Evolutionary conservation across 2,113 vertebrate species (phyloP).

Genomic region (Rhinolophus sinicus): DNA sequence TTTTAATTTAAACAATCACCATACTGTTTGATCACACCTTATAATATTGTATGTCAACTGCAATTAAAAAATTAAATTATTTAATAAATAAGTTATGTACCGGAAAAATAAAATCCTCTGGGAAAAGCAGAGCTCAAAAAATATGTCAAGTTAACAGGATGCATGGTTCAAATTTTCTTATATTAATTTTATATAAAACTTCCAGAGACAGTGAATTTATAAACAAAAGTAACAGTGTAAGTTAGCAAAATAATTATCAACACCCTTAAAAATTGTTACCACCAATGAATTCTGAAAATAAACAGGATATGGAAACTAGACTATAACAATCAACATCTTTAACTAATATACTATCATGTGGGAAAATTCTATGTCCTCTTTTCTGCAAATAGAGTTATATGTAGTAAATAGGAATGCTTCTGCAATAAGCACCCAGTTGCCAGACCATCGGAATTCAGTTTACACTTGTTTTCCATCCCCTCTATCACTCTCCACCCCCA

Average conservation of each 20-base stretch:
- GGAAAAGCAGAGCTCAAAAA: slow-evolving; percentile 26
- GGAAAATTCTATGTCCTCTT: rapidly evolving
- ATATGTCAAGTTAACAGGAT: background rate
- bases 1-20: too few relatives aligned
- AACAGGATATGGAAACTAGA: background rate
- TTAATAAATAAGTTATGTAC: too few relatives aligned
- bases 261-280: background rate
- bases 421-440: rapidly evolving
- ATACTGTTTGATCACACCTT: too few relatives aligned
- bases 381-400: slow-evolving; percentile 2
- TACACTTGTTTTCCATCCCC: background rate
- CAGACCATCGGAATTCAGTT: background rate
- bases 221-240: background rate
- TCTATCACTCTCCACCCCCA: background rate
- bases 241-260: slow-evolving; percentile 20
- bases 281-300: slow-evolving; percentile 28
- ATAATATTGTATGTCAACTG: too few relatives aligned
- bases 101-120: too few relatives aligned
- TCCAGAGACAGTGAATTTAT: background rate
- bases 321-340: background rate
- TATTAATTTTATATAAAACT: slow-evolving; percentile 19
- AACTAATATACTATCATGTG: background rate
- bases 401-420: background rate
- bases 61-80: too few relatives aligned
- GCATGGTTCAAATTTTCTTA: background rate